These are phyloP conservation scores for Euproctis similis DNA, from an alignment of 2,888 invertebrate species.

Conservation along the genomic window DNA sequence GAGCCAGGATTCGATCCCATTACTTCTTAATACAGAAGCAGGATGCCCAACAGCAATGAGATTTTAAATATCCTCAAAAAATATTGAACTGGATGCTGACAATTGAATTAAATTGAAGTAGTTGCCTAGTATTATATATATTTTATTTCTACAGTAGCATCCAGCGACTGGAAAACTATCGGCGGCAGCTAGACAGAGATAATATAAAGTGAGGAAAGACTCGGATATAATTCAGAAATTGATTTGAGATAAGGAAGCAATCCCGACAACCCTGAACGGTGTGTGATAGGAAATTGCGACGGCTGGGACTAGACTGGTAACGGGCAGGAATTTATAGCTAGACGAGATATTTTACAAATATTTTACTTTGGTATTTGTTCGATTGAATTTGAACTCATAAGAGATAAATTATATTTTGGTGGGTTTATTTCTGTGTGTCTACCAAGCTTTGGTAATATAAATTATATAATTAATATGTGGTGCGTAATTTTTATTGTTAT, in stretches of 20 bases:
- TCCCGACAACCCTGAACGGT: slow-evolving; percentile 33
- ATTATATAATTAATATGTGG: too few relatives aligned
- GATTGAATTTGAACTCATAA: too few relatives aligned
- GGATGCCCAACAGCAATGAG: slow-evolving; percentile 14
- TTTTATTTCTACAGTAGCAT: too few relatives aligned
- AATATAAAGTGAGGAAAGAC: slow-evolving; percentile 21
- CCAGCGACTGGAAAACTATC: slow-evolving; percentile 1
- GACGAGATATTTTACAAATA: slow-evolving; percentile 15
- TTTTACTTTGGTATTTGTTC: slow-evolving; percentile 1
- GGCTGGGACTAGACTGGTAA: slow-evolving; percentile 28
- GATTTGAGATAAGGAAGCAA: slow-evolving; percentile 55
- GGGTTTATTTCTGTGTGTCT: too few relatives aligned
- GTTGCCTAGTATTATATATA: too few relatives aligned
- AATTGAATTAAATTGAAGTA: too few relatives aligned
- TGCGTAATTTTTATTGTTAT: too few relatives aligned
- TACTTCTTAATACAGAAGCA: too few relatives aligned
- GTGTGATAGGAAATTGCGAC: slow-evolving; percentile 47
- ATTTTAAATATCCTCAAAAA: slow-evolving; percentile 2
- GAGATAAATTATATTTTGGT: too few relatives aligned
- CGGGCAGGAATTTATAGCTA: slow-evolving; percentile 17
- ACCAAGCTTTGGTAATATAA: too few relatives aligned
- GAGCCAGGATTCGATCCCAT: too few relatives aligned
- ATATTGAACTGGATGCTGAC: too few relatives aligned
- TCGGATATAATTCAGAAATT: slow-evolving; percentile 36
- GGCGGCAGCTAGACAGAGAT: slow-evolving; percentile 8